Percentiles rank a stretch among this genome's conserved stretches.
Conservation (phyloP, 1,140 invertebrate genomes). For the Drosophila ficusphila region DNA sequence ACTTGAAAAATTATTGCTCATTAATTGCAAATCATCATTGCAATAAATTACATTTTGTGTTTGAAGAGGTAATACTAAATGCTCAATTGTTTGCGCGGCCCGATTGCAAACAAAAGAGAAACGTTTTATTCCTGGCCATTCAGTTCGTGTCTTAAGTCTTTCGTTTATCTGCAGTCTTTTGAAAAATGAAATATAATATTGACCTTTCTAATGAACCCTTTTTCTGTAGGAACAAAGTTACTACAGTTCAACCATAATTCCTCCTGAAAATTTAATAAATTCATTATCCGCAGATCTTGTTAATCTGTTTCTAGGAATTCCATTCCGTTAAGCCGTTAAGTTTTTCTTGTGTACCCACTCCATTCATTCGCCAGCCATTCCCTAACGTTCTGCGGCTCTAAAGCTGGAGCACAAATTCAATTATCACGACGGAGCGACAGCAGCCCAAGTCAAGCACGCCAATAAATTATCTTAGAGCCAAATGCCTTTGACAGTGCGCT, state of each 20-base stretch:
- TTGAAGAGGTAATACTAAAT: not conserved
- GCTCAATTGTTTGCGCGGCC: too few relatives aligned
- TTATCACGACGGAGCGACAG: constrained; percentile 74
- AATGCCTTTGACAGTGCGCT: constrained; percentile 78
- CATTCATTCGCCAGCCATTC: constrained; percentile 11
- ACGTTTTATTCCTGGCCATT: not conserved
- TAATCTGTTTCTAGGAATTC: not conserved
- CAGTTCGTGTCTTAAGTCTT: constrained; percentile 48
- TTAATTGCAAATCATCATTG: not conserved
- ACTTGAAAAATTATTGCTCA: constrained; percentile 15
- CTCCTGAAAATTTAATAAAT: too few relatives aligned
- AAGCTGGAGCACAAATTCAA: constrained; percentile 72
- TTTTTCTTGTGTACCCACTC: constrained; percentile 17
- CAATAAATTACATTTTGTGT: not conserved
- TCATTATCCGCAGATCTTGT: too few relatives aligned
- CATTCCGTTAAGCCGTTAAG: not conserved
- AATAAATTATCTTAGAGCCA: constrained; percentile 81
- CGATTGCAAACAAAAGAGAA: not conserved
- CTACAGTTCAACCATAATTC: too few relatives aligned
- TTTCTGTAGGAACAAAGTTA: too few relatives aligned
- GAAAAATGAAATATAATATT: not conserved
- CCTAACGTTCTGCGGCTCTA: constrained; percentile 19
- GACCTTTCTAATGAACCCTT: too few relatives aligned
- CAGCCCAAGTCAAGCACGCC: constrained; percentile 65
- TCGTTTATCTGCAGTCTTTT: not conserved